Evolutionary conservation across 2,797 vertebrate genomes (phyloP), one percentile per base, ranked within the genome.

Genomic region (Oryzias dopingdopingensis): DNA sequence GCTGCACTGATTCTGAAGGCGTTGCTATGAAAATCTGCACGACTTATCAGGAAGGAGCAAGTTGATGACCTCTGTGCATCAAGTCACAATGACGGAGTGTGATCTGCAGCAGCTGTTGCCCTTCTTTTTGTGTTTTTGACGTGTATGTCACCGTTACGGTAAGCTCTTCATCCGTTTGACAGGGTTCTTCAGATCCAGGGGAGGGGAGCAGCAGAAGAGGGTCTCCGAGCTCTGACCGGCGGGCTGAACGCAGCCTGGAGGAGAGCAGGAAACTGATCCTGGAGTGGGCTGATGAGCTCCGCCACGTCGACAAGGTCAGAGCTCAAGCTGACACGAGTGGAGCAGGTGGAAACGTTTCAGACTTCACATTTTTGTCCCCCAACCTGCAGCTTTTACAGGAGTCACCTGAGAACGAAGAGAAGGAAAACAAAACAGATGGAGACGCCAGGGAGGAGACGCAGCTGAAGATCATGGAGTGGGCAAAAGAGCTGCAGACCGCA

Each of bases 221-320:
- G 0, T 13, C 26, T 20, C 22, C 20, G 12, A 65, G 32, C 0
- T 65, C 71, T 6, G 85, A 88, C 69, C 15, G 23, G 1, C 71
- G 45, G 0, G 41, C 62, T 0, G 86, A 88, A 49, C 84, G 82
- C 51, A 91, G 90, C 17, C 77, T 92, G 0, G 89, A 90, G 51
- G 89, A 92, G 78, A 90, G 91, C 78, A 82, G 87, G 23, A 91
- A 88, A 20, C 75, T 92, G 57, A 93, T 93, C 74, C 60, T 90
- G 72, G 82, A 83, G 65, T 93, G 92, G 92, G 88, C 90, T 0
- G 67, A 78, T 0, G 92, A 93, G 51, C 91, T 93, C 26, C 76
- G 59, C 23, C 86, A 79, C 1, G 80, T 90, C 0, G 85, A 92
- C 64, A 70, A 70, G 83, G 92, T 92, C 16, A 49, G 71, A 8